These are phyloP conservation scores for Myotis vivesi DNA, from an alignment of 2,797 vertebrate species.

Conservation along the genomic window DNA sequence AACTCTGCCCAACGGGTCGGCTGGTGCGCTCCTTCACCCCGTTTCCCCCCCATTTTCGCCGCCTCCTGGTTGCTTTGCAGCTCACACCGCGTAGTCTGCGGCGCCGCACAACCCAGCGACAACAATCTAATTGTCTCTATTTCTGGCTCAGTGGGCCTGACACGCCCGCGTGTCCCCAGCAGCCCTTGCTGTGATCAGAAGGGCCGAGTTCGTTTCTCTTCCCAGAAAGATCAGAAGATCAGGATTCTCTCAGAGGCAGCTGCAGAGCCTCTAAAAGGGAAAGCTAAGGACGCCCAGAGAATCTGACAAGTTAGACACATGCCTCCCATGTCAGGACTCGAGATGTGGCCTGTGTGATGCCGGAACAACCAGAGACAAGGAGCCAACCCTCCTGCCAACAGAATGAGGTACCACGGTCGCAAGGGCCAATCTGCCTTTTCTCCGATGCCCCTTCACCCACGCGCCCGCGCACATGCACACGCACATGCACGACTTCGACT, in stretches of 20 bases:
- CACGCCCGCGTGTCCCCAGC: conserved; percentile 64
- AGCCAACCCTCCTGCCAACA: background rate
- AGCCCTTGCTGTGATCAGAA: conserved; percentile 71
- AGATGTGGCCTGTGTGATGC: background rate
- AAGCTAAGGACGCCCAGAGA: background rate
- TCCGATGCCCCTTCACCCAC: background rate
- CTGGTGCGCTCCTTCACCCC: background rate
- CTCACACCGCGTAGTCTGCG: conserved; percentile 55
- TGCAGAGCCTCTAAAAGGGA: background rate
- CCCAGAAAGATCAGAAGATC: background rate
- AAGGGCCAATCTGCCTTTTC: background rate
- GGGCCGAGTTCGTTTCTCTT: conserved; percentile 3
- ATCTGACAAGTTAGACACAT: background rate
- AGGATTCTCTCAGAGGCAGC: background rate
- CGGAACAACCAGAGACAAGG: background rate
- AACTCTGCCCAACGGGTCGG: background rate
- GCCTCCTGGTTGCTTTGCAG: conserved; percentile 54
- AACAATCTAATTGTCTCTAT: background rate
- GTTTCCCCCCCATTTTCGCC: conserved; percentile 19
- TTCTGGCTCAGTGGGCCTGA: conserved; percentile 54
- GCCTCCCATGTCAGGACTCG: background rate
- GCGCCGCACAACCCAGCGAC: conserved; percentile 14
- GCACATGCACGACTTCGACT: background rate
- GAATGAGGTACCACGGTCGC: background rate
- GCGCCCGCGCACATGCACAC: no score